Base-by-base conservation (phyloP, 2,888 invertebrate genomes). In the Aspidiotus rigidus region DNA sequence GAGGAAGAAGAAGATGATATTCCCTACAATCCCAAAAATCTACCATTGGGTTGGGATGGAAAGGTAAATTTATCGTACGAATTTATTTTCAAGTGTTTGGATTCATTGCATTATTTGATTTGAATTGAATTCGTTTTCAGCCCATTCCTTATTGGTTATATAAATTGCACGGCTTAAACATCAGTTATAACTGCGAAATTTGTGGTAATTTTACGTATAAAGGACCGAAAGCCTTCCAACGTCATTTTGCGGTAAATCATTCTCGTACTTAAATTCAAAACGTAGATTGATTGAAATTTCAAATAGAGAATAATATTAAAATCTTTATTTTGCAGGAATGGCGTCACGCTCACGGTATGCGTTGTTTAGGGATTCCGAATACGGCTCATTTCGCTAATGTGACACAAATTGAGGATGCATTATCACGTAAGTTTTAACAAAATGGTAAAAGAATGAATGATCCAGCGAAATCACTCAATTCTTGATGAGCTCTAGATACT, bases 341-440 rank as follows among this genome's bases (percentile, higher is more conserved):
- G 85, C 78, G 86, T 67, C 86, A 86, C 77, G 85, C 86, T 62
- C 75, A 75, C 62, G 75, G 75, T 1, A 75, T 75, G 75, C 70
- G 75, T 28, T 99, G 99, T 77, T 83, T 99, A 15, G 98, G 98
- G 7, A 99, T 99, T 74, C 99, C 99, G 0, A 99, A 99, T 79
- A 99, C 99, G 0, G 98, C 99, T 0, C 99, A 99, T 81, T 99
- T 99, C 81, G 98, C 99, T 0, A 99, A 99, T 79, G 98, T 99
- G 53, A 99, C 98, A 0, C 93, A 95, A 77, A 98, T 98, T 75
- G 97, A 97, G 79, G 98, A 98, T 79, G 98, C 98, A 0, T 83
- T 98, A 62, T 93, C 94, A 54, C 80, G 67, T 67, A 53, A 67
- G 49, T 60, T 39, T 1, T 13, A 49, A n/a, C 10, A 49, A 10